These are phyloP conservation scores for Lophochroa leadbeateri DNA, from an alignment of 2,113 vertebrate species.

Conservation along the genomic window DNA sequence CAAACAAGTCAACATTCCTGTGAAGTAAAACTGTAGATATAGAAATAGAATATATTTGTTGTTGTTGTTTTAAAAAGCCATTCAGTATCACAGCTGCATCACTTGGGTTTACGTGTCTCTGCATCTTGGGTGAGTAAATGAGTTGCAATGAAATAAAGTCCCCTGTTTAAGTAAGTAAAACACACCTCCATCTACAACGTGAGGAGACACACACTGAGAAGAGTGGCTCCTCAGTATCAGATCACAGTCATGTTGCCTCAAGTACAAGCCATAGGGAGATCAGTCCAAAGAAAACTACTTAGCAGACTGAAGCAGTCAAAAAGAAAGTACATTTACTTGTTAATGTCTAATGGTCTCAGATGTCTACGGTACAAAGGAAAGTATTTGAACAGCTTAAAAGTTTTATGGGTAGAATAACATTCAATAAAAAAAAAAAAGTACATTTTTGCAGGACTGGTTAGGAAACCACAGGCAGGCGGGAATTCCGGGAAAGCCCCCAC, in stretches of 20 bases:
- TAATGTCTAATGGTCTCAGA: slow-evolving; percentile 62
- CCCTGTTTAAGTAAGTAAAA: not conserved
- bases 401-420: slow-evolving; percentile 71
- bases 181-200: not conserved
- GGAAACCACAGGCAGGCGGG: slow-evolving; percentile 52
- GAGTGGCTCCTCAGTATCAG: not conserved
- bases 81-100: not conserved
- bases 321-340: slow-evolving; percentile 54
- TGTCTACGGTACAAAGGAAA: slow-evolving; percentile 65
- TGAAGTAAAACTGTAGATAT: not conserved
- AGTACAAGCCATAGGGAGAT: not conserved
- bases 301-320: slow-evolving; percentile 4
- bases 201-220: not conserved
- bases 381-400: slow-evolving; percentile 73
- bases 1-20: not conserved
- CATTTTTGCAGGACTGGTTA: slow-evolving; percentile 57
- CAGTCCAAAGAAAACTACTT: slow-evolving; percentile 64
- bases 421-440: slow-evolving; percentile 60
- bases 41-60: not conserved
- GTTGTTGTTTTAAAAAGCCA: not conserved
- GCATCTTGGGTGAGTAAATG: not conserved
- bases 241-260: slow-evolving; percentile 9
- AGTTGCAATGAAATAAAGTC: not conserved
- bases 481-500: slow-evolving; percentile 59
- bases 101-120: not conserved